A percentile compares a stretch with the other conserved stretches of the same genome.
Evolutionary conservation across 2,888 invertebrate genomes (phyloP).

Genomic region (Tiliacea citrago): DNA sequence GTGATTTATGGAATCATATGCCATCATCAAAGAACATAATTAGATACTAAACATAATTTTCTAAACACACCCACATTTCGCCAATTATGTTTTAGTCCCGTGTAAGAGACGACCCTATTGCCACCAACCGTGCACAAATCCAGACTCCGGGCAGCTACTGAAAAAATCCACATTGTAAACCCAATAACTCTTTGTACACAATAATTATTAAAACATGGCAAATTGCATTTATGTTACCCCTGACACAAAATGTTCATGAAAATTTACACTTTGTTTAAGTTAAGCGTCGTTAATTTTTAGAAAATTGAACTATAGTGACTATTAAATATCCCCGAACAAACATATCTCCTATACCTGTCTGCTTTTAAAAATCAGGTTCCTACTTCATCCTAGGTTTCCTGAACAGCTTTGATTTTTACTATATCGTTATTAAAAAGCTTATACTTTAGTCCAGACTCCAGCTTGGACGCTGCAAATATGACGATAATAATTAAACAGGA

Average conservation of each 20-base stretch:
- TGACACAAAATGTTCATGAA: background rate
- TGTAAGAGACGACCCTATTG: background rate
- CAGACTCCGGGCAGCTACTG: background rate
- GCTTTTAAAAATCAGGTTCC: too few relatives aligned
- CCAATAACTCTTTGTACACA: background rate
- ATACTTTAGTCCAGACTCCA: background rate
- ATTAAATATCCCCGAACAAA: too few relatives aligned
- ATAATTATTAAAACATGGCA: background rate
- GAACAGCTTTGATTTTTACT: background rate
- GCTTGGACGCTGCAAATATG: background rate
- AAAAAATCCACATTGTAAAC: background rate
- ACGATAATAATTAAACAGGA: background rate
- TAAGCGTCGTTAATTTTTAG: too few relatives aligned
- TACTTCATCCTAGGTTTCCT: background rate
- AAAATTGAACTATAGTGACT: background rate
- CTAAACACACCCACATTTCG: background rate
- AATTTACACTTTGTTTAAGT: background rate
- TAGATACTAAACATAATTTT: background rate
- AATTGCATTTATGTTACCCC: background rate
- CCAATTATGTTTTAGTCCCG: background rate
- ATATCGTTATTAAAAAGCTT: background rate
- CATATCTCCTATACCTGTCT: too few relatives aligned
- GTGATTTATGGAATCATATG: slow-evolving; percentile 11
- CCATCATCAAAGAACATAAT: background rate
- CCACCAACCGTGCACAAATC: background rate